Base-by-base conservation (phyloP, 2,113 vertebrate species). In the Eulemur macaco region DNA sequence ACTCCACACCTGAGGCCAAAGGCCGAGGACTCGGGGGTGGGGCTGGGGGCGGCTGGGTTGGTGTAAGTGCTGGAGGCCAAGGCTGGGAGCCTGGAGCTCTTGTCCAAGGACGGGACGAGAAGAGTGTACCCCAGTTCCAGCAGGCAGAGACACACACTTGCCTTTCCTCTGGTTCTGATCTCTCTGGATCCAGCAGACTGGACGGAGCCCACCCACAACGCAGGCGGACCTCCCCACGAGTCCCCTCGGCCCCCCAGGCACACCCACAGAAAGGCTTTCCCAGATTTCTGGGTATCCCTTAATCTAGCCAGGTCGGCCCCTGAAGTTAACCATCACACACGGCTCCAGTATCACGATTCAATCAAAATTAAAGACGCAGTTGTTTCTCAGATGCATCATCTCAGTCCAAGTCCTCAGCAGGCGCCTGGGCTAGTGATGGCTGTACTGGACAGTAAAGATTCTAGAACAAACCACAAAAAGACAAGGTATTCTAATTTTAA, bases 371-470 rank as follows among this genome's bases (percentile, higher is more conserved):
- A 77, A 82, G 31, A 20, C 52, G 34, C 27, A 34, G 9, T 52
- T 71, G 2, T 45, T 94, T 14, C 34, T 81, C 23, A 10, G 13
- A 63, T 82, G 8, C 21, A 25, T 18, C 14, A 23, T 13, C 3
- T 77, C 39, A 1, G 4, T 83, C 50, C 71, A 34, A 21, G 5
- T 13, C 9, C 17, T 5, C 29, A 29, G 0, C 23, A 45, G 8
- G 14, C 56, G 34, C 25, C 39, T 37, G 6, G 8, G 13, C 31
- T 63, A 18, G 37, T 8, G 18, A 87, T 12, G 5, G n/a, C 14
- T 39, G 9, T 25, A 29, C 6, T 6, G 11, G 1, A 42, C 2
- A n/a, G 14, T 5, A 25, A 0, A 52, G 27, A 15, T 68, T 60
- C 23, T 20, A 56, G 4, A 66, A 83, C 27, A 52, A 31, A 20